phyloP scores from a whole-genome alignment of 2,113 vertebrate species.

The Eptesicus fuscus region DNA sequence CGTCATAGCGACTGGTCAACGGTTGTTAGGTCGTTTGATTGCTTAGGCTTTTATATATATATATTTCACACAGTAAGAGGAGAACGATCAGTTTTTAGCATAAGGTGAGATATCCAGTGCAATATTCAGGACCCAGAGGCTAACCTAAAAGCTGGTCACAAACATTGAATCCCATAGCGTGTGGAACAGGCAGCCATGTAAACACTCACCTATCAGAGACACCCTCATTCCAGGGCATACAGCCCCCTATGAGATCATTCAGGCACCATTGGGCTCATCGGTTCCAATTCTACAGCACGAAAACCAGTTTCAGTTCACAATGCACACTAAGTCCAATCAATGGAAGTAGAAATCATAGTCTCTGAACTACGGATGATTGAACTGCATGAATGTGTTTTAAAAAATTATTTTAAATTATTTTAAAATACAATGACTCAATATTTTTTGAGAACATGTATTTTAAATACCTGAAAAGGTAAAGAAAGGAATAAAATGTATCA shows the following conservation, averaged over 20 bases:
- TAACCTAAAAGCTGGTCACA: not conserved
- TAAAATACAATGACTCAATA: no score
- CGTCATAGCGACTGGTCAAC: no score
- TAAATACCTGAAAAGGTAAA: not conserved
- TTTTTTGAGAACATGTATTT: not conserved
- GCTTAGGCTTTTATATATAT: no score
- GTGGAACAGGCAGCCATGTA: not conserved
- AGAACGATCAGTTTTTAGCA: not conserved
- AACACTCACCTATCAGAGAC: not conserved
- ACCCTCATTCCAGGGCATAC: fast-evolving
- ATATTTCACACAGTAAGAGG: not conserved
- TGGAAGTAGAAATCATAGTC: not conserved
- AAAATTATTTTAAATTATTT: not conserved
- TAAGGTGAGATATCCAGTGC: not conserved
- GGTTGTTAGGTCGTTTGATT: fast-evolving
- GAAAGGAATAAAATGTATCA: not conserved
- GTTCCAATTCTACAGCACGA: not conserved
- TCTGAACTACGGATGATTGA: not conserved
- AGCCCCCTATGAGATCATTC: not conserved
- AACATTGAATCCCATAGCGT: not conserved
- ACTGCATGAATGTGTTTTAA: not conserved
- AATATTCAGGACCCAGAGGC: not conserved
- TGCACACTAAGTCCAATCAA: not conserved
- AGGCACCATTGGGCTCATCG: not conserved
- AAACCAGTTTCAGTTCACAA: not conserved